A percentile compares a stretch with the other conserved stretches of the same genome.
These are phyloP conservation scores for Equus przewalskii DNA, from an alignment of 2,113 vertebrate species.

Conservation along the genomic window DNA sequence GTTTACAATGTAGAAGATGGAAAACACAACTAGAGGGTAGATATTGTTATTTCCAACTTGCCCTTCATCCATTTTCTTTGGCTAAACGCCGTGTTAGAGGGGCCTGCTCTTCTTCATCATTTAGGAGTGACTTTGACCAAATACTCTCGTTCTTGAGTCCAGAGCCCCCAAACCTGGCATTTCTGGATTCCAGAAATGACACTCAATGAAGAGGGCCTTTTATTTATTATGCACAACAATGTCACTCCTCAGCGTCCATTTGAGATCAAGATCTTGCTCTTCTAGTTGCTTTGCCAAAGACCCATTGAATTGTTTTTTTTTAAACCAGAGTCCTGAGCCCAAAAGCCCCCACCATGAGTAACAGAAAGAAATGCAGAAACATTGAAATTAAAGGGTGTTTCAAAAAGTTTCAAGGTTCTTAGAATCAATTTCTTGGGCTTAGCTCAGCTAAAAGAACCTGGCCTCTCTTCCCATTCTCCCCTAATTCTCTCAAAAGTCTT, in stretches of 20 bases:
- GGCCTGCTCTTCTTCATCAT: not conserved
- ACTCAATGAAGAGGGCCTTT: not conserved
- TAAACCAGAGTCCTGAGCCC: not conserved
- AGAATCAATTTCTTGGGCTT: not conserved
- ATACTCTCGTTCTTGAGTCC: not conserved
- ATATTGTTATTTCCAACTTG: not conserved
- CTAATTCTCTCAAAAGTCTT: not conserved
- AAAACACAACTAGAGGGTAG: not conserved
- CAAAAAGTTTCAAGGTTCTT: not conserved
- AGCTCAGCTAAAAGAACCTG: not conserved
- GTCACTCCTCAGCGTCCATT: not conserved
- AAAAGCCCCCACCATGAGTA: not conserved
- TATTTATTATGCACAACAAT: not conserved
- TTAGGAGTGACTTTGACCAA: not conserved
- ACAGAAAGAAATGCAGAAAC: not conserved
- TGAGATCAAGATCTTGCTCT: not conserved
- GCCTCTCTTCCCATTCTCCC: not conserved
- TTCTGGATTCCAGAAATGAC: not conserved
- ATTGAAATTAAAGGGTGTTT: not conserved
- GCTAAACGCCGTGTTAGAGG: not conserved
- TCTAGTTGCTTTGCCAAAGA: not conserved
- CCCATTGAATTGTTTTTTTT: not conserved
- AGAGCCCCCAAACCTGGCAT: not conserved
- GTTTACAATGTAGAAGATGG: not conserved
- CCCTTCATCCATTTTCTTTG: not conserved